Conservation (phyloP, 92 coral and sea anemone species). For the Porites divaricata region DNA sequence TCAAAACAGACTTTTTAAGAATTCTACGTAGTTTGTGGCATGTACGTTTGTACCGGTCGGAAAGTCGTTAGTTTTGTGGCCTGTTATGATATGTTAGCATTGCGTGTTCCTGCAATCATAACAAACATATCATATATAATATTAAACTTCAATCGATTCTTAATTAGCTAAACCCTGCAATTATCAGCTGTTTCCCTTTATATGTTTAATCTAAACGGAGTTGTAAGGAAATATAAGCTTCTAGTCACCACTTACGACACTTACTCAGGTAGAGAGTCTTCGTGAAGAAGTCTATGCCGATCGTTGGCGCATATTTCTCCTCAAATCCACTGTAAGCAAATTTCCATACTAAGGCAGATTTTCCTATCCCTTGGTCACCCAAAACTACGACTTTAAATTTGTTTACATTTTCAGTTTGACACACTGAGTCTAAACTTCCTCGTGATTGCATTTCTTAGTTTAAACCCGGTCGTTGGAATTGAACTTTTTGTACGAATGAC, state of each 20-base stretch:
- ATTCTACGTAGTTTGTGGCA: too few relatives aligned
- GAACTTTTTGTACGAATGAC: conserved; percentile 14
- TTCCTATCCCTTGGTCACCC: conserved; percentile 98
- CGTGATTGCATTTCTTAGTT: conserved; percentile 26
- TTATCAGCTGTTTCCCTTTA: too few relatives aligned
- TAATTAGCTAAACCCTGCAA: too few relatives aligned
- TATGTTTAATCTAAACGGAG: too few relatives aligned
- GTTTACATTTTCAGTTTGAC: conserved; percentile 38
- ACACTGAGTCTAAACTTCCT: conserved; percentile 33
- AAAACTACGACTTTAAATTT: conserved; percentile 81
- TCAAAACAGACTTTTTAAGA: too few relatives aligned
- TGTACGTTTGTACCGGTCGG: too few relatives aligned
- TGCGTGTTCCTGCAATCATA: too few relatives aligned
- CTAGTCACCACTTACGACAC: conserved; percentile 12
- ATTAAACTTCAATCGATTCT: too few relatives aligned
- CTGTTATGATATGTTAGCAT: too few relatives aligned
- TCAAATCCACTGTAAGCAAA: conserved; percentile 87
- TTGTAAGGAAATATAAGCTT: not conserved
- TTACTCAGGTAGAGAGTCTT: conserved; percentile 81
- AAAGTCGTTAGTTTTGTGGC: too few relatives aligned
- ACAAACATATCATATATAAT: too few relatives aligned
- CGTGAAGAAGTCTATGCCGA: conserved; percentile 95
- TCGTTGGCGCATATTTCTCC: conserved; percentile 88
- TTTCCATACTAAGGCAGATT: conserved; percentile 89
- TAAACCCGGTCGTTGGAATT: not conserved